Conservation (phyloP, 2,888 invertebrate genomes). For the Sminthurides aquaticus region DNA sequence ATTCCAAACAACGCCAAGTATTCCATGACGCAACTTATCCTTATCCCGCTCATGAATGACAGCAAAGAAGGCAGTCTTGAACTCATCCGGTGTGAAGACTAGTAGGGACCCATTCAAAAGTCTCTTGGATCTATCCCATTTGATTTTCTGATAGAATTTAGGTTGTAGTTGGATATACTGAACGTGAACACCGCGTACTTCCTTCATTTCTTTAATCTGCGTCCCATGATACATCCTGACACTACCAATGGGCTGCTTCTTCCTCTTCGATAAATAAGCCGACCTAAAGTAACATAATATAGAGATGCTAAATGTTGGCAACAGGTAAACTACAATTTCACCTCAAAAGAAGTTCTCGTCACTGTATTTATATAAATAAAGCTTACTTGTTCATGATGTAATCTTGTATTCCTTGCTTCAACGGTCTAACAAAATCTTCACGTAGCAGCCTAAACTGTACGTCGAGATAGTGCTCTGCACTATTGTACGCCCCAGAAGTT, state of each 20-base stretch:
- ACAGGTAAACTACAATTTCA: constrained; percentile 1
- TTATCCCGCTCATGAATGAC: constrained; percentile 58
- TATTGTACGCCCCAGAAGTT: constrained; percentile 56
- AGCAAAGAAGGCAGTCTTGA: constrained; percentile 61
- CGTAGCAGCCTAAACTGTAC: constrained; percentile 68
- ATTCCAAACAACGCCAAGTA: constrained; percentile 47
- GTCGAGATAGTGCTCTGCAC: constrained; percentile 66
- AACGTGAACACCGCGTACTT: constrained; percentile 24
- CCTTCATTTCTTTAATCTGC: constrained; percentile 22
- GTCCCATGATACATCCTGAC: constrained; percentile 39
- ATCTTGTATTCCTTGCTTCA: constrained; percentile 59
- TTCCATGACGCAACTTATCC: constrained; percentile 53
- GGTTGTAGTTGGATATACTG: constrained; percentile 44
- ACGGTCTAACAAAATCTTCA: constrained; percentile 70
- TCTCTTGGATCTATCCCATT: constrained; percentile 53
- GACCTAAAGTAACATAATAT: too few relatives aligned
- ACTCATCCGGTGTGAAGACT: constrained; percentile 63
- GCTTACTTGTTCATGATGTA: constrained; percentile 50
- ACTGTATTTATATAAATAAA: not conserved
- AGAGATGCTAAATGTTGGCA: constrained; percentile 2
- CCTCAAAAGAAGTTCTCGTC: not conserved
- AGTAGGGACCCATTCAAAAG: constrained; percentile 66
- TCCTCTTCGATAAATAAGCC: constrained; percentile 26
- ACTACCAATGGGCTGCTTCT: constrained; percentile 32
- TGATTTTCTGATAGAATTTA: constrained; percentile 45